Evolutionary conservation across 2,797 vertebrate species (phyloP).

Genomic region (Melanotaenia boesemani): DNA sequence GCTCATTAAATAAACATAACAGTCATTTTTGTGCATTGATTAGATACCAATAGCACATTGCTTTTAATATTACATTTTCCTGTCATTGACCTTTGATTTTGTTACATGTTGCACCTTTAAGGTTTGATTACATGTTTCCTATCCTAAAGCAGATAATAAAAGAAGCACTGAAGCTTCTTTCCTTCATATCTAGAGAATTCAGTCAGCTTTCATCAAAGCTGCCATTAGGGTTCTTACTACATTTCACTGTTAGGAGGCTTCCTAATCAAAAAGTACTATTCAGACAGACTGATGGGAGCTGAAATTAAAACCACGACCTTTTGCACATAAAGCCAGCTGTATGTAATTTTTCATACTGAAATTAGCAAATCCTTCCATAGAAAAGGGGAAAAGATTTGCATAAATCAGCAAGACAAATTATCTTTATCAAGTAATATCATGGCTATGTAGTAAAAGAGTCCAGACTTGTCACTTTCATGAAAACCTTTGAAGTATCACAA

Average conservation of each 20-base stretch:
- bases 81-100: too few relatives aligned
- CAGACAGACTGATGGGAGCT: background rate
- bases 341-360: background rate
- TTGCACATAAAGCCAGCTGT: background rate
- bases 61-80: too few relatives aligned
- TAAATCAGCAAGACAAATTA: background rate
- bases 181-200: too few relatives aligned
- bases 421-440: background rate
- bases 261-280: background rate
- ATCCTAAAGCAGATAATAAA: background rate
- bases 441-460: background rate
- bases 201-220: background rate
- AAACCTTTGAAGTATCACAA: background rate
- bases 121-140: background rate
- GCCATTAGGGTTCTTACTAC: background rate
- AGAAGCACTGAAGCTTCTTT: background rate
- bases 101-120: too few relatives aligned
- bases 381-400: background rate
- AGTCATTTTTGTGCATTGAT: too few relatives aligned
- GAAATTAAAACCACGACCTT: too few relatives aligned
- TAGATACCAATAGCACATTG: too few relatives aligned
- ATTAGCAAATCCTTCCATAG: background rate
- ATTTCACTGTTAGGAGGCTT: background rate
- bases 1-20: too few relatives aligned
- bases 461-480: background rate